Evolutionary conservation across 2,113 vertebrate genomes (phyloP).

Genomic region (Thinocorus orbignyianus): DNA sequence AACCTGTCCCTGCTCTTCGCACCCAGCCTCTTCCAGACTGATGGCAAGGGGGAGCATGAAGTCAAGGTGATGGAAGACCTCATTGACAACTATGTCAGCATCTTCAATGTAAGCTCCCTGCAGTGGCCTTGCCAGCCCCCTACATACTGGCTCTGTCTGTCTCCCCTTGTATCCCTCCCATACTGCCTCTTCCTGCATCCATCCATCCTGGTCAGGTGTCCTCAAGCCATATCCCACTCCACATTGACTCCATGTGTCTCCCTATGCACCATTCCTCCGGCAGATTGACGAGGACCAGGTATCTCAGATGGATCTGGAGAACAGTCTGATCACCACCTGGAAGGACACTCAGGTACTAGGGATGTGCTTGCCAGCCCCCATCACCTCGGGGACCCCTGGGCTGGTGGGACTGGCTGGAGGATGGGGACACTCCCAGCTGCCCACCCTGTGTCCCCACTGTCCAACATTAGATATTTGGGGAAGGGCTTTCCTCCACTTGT

Average conservation of each 20-base stretch:
- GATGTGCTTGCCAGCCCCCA: not conserved
- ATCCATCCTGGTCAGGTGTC: not conserved
- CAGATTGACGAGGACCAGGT: conserved; percentile 96
- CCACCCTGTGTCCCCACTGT: not conserved
- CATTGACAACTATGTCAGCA: conserved; percentile 89
- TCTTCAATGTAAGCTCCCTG: conserved; percentile 88
- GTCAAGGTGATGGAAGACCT: conserved; percentile 95
- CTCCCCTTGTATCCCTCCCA: not conserved
- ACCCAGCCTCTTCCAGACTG: conserved; percentile 97
- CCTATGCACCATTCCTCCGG: not conserved
- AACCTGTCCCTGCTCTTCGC: conserved; percentile 95
- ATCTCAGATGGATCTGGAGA: conserved; percentile 95
- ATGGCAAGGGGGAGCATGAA: conserved; percentile 93
- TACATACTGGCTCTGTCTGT: not conserved
- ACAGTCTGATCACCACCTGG: conserved; percentile 97
- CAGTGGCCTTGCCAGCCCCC: not conserved
- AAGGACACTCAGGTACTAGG: conserved; percentile 91
- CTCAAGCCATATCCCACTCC: not conserved
- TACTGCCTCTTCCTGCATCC: not conserved
- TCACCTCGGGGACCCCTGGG: accelerated
- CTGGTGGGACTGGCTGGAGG: not conserved
- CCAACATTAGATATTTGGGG: not conserved
- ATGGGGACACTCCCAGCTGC: not conserved
- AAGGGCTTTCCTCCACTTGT: not conserved
- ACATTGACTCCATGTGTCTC: not conserved